Evolutionary conservation across 1,140 invertebrate species (phyloP).

Genomic region (Stegodyphus dumicola): DNA sequence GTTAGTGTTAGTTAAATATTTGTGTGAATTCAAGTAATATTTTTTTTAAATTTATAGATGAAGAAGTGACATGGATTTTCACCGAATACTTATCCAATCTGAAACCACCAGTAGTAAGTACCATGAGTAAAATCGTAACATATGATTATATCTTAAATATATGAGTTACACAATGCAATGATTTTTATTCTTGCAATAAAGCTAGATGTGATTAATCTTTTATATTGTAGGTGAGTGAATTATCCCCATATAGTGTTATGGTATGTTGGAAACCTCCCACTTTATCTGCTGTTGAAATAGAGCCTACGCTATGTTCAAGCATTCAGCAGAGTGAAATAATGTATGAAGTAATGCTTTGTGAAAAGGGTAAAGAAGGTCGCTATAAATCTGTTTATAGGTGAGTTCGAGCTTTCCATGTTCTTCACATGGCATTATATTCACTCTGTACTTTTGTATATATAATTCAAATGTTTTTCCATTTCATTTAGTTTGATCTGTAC

Average conservation of each 20-base stretch:
- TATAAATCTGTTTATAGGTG: constrained; percentile 76
- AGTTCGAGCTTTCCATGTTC: background rate
- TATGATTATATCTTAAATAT: too few species aligned
- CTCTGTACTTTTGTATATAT: background rate
- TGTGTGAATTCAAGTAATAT: too few species aligned
- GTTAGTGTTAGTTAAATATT: too few species aligned
- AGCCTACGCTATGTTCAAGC: constrained; percentile 66
- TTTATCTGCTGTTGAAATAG: constrained; percentile 72
- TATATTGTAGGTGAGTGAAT: constrained; percentile 76
- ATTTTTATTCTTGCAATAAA: too few species aligned
- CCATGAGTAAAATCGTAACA: too few species aligned
- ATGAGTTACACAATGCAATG: too few species aligned
- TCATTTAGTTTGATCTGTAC: background rate
- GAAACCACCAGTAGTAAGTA: constrained; percentile 34
- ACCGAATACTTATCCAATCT: constrained; percentile 49
- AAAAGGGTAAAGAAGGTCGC: constrained; percentile 79
- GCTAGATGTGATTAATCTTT: too few species aligned
- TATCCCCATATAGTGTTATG: constrained; percentile 81
- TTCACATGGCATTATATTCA: background rate
- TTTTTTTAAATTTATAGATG: constrained; percentile 31
- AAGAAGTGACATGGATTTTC: constrained; percentile 42
- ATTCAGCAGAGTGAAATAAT: constrained; percentile 75
- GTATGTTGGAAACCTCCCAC: constrained; percentile 80
- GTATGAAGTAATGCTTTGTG: constrained; percentile 82
- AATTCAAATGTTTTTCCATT: background rate